Evolutionary conservation across 2,888 invertebrate genomes (phyloP).

Genomic region (Tetranychus piercei): DNA sequence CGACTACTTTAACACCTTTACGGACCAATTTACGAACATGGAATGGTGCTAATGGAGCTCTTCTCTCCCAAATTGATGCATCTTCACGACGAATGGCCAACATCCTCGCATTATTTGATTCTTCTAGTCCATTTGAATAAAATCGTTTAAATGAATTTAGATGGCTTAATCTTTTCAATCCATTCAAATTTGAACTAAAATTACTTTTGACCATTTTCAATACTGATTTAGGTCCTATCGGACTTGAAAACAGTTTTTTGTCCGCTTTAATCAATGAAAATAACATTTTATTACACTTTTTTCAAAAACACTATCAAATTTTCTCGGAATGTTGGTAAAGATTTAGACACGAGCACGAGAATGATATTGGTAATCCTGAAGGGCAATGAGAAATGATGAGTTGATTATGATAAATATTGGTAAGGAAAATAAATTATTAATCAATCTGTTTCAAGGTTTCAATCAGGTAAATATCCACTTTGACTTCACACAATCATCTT

Average conservation of each 20-base stretch:
- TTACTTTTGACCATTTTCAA: neutral
- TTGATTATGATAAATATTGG: neutral
- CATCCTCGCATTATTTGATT: neutral
- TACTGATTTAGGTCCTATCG: neutral
- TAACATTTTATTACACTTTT: neutral
- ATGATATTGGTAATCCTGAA: neutral
- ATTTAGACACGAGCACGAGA: neutral
- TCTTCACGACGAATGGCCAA: constrained; percentile 67
- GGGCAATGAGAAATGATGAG: neutral
- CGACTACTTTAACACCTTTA: constrained; percentile 76
- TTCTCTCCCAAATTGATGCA: constrained; percentile 83
- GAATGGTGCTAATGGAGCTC: constrained; percentile 78
- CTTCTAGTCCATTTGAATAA: neutral
- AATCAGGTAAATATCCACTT: no score
- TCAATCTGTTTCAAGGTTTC: no score
- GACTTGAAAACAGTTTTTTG: neutral
- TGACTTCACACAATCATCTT: no score
- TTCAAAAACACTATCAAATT: neutral
- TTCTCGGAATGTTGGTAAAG: neutral
- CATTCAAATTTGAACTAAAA: neutral
- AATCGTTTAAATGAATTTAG: neutral
- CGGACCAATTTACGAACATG: constrained; percentile 74
- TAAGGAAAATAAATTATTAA: neutral
- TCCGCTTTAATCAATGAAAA: neutral
- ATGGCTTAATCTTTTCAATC: neutral